Base-by-base conservation (phyloP, 2,797 vertebrate genomes). In the Halcyon leucocephala region DNA sequence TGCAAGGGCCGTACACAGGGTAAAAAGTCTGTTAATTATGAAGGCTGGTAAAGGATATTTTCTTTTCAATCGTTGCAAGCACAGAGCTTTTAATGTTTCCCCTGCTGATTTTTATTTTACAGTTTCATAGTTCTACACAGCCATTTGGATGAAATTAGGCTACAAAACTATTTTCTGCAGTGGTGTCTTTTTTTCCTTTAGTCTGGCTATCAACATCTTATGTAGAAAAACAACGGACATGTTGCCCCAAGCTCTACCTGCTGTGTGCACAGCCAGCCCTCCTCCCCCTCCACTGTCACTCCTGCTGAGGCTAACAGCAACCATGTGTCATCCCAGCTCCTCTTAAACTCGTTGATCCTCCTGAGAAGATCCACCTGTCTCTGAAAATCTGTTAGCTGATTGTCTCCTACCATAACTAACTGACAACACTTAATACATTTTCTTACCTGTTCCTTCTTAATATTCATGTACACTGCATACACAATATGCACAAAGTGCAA, bases 361-460 rank as follows among this genome's bases (percentile, higher is more conserved):
- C 80, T 41, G 91, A 96, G 90, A 90, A 90, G 69, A 79, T 64
- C 31, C 0, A 0, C 86, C 70, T 92, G 70, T 91, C 93, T 95
- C 82, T 82, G 70, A 44, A 76, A 97, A 97, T 96, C 86, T 91
- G 81, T 92, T 92, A 69, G 37, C 57, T 92, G 73, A 69, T 90
- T 89, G 66, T 91, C 73, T 92, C 55, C 65, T 52, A 93, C 78
- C n/a, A 64, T 73, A 85, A 87, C 82, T 65, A 83, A 54, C 51
- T 89, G 91, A 92, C 79, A 96, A 65, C 33, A 35, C 5, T 24
- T 90, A 83, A 94, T 87, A 46, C 22, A 57, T 82, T 90, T 64
- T 76, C 77, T 86, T 86, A 81, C 58, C 48, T 85, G 13, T 11
- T 71, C 31, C 71, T 88, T 83, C 74, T 92, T 85, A 94, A 61